phyloP scores from a whole-genome alignment of 2,888 invertebrate species.

The Malacosoma neustria region DNA sequence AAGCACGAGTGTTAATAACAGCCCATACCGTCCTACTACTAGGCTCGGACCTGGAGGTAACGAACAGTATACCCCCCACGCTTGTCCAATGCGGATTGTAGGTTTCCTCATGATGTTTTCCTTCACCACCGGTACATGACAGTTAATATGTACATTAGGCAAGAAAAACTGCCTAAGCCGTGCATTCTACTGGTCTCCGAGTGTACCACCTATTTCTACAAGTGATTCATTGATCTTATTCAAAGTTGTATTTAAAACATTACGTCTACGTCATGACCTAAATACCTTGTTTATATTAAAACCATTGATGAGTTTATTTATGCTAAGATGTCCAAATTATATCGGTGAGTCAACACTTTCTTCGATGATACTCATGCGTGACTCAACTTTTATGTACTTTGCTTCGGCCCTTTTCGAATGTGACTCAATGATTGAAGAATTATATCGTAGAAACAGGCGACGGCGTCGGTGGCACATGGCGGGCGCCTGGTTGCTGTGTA shows the following conservation, averaged over 20 bases:
- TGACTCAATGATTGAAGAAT: conserved; percentile 48
- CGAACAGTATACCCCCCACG: no score
- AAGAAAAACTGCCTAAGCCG: no score
- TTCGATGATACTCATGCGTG: conserved; percentile 3
- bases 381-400: conserved; percentile 10
- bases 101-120: no score
- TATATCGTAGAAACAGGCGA: conserved; percentile 53
- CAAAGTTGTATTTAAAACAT: not conserved
- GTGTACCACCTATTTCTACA: no score
- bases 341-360: conserved; percentile 5
- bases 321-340: not conserved
- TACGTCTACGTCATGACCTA: not conserved
- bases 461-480: conserved; percentile 58
- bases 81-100: no score
- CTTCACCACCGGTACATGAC: no score
- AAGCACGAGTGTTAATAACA: no score
- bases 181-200: no score
- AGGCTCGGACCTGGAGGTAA: no score
- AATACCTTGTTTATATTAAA: not conserved
- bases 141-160: no score
- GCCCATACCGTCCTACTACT: no score
- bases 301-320: not conserved
- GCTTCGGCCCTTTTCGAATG: conserved; percentile 19
- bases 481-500: conserved; percentile 53
- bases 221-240: not conserved